Conservation (phyloP, 2,888 invertebrate genomes). For the Neoascia interrupta region DNA sequence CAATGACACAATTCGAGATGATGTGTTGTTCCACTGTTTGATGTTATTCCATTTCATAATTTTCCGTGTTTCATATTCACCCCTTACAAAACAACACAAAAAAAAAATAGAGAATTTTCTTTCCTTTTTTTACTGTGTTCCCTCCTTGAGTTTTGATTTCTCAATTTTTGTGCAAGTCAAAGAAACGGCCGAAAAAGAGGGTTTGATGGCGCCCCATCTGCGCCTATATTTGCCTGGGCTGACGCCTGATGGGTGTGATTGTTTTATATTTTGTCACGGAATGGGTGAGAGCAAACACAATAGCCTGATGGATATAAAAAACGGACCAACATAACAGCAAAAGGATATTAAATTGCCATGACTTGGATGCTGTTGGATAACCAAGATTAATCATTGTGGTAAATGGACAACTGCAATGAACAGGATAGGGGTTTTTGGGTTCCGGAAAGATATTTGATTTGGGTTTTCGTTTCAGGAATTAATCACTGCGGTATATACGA, state of each 20-base stretch:
- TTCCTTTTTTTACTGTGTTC: constrained; percentile 28
- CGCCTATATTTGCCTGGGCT: constrained; percentile 50
- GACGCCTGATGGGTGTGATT: constrained; percentile 53
- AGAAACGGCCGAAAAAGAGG: no score
- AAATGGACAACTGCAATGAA: constrained; percentile 56
- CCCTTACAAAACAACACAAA: constrained; percentile 17
- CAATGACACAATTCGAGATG: constrained; percentile 61
- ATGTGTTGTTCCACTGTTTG: constrained; percentile 54
- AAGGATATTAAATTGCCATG: constrained; percentile 49
- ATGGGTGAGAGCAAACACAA: constrained; percentile 39
- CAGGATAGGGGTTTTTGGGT: constrained; percentile 19
- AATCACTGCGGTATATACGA: constrained; percentile 35
- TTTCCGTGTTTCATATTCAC: constrained; percentile 24
- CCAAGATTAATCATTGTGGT: constrained; percentile 67
- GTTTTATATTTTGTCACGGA: constrained; percentile 62
- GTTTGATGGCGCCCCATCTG: constrained; percentile 53
- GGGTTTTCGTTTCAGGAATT: constrained; percentile 39
- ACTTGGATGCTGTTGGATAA: constrained; percentile 42
- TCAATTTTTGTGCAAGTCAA: constrained; percentile 42
- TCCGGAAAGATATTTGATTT: constrained; percentile 35
- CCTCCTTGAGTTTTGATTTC: constrained; percentile 39
- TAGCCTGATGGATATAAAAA: constrained; percentile 27
- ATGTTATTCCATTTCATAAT: constrained; percentile 31
- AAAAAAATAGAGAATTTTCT: constrained; percentile 34
- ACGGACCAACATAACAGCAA: not conserved